Evolutionary conservation across 2,888 invertebrate species (phyloP), one percentile per base, ranked within the genome.

Genomic region (Labia minor): DNA sequence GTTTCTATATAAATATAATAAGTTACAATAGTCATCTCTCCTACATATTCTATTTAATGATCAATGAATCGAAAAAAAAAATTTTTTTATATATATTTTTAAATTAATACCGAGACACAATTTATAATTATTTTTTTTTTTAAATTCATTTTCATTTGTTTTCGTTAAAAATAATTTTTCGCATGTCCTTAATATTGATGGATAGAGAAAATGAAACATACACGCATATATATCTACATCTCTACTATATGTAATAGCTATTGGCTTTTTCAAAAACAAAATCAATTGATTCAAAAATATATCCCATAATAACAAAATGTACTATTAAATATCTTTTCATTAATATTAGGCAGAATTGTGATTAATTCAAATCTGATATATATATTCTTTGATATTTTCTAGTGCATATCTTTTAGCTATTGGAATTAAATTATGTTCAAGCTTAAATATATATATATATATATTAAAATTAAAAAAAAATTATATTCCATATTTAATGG

Each of bases 231-330:
- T n/a, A 49, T 49, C 14, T n/a, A 49, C 3, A 49, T 49, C 49
- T n/a, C n/a, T n/a, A n/a, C n/a, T n/a, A 49, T 49, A 49, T 49
- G 26, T 49, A 49, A 49, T 49, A 49, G 49, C 14, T 49, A 49
- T 49, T 49, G 49, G 49, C 49, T 49, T 49, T 26, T 26, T 3
- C 26, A 6, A 26, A n/a, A 33, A 33, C 6, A 33, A 49, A 49
- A 49, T 8, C 14, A 49, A 14, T 16, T 49, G 3, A 49, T 49
- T 49, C 16, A 11, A 49, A 49, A 33, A 8, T 33, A 6, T 49
- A 49, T n/a, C 49, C 49, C 49, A 16, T 3, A 11, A 11, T 3
- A 49, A 49, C 14, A 49, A 26, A 49, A n/a, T 49, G 49, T 49
- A 16, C 49, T 49, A 4, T 49, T 49, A 49, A 49, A 49, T 49